Evolutionary conservation across 2,888 invertebrate species (phyloP).

Genomic region (Trachelus troglodyta): DNA sequence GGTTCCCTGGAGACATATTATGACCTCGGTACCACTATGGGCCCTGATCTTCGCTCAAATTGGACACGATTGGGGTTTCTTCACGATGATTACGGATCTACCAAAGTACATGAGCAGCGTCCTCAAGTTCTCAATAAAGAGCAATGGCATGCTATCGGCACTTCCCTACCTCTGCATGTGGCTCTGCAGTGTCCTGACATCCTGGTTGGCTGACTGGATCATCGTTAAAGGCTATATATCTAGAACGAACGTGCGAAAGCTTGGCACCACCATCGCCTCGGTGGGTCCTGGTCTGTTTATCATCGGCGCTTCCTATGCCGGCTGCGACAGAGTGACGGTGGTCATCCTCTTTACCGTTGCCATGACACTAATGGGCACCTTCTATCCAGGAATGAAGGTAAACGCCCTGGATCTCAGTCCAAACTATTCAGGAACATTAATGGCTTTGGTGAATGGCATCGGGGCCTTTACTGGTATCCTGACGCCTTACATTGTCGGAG

Average conservation of each 20-base stretch:
- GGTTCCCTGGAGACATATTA: constrained; percentile 57
- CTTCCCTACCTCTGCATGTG: constrained; percentile 67
- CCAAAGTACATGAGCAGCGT: constrained; percentile 66
- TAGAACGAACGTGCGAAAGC: constrained; percentile 65
- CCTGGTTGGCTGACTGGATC: constrained; percentile 64
- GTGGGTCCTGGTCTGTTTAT: constrained; percentile 68
- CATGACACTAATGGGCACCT: constrained; percentile 68
- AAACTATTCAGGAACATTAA: constrained; percentile 67
- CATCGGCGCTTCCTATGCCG: constrained; percentile 67
- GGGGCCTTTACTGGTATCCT: constrained; percentile 79
- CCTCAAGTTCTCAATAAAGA: constrained; percentile 62
- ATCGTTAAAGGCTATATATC: constrained; percentile 56
- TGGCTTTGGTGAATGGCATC: constrained; percentile 71
- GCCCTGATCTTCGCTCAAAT: constrained; percentile 76
- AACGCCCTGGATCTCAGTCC: constrained; percentile 67
- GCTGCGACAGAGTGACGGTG: constrained; percentile 62
- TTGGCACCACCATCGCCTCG: constrained; percentile 67
- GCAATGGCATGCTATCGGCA: constrained; percentile 65
- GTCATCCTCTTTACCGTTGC: constrained; percentile 66
- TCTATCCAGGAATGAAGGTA: constrained; percentile 68
- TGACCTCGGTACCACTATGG: constrained; percentile 75
- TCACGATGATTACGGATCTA: constrained; percentile 61
- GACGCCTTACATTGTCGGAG: constrained; percentile 76
- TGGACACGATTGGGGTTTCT: constrained; percentile 64
- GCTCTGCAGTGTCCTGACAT: constrained; percentile 60